Conservation (phyloP, 2,888 invertebrate species). For the Philopedon plagiatum region DNA sequence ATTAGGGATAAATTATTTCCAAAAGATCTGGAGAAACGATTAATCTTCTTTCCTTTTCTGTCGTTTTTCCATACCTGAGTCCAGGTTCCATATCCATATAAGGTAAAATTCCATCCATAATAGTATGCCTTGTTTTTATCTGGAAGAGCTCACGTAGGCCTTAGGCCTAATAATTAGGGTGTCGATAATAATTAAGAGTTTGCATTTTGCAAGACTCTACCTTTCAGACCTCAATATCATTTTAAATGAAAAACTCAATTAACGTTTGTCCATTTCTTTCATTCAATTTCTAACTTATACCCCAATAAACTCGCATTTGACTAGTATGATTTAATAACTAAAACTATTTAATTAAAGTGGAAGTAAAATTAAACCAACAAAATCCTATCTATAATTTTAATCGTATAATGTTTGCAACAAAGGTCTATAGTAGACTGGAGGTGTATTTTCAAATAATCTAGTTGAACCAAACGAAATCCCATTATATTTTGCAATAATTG, state of each 20-base stretch:
- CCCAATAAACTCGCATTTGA: not conserved
- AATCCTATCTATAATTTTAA: conserved; percentile 43
- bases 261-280: not conserved
- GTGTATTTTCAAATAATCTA: conserved; percentile 26
- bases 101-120: no score
- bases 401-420: conserved; percentile 37
- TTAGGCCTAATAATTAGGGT: no score
- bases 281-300: not conserved
- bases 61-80: no score
- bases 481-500: conserved; percentile 48
- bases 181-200: no score
- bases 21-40: no score
- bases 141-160: no score
- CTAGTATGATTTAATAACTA: conserved; percentile 31
- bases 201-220: not conserved
- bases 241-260: not conserved
- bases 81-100: no score
- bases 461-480: conserved; percentile 36
- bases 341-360: conserved; percentile 32
- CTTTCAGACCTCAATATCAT: not conserved
- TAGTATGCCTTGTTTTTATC: no score
- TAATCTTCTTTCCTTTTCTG: no score
- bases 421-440: conserved; percentile 10
- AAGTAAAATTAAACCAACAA: conserved; percentile 32
- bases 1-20: no score